These are phyloP conservation scores for Xanthia icteritia DNA, from an alignment of 2,888 invertebrate species.

Conservation along the genomic window DNA sequence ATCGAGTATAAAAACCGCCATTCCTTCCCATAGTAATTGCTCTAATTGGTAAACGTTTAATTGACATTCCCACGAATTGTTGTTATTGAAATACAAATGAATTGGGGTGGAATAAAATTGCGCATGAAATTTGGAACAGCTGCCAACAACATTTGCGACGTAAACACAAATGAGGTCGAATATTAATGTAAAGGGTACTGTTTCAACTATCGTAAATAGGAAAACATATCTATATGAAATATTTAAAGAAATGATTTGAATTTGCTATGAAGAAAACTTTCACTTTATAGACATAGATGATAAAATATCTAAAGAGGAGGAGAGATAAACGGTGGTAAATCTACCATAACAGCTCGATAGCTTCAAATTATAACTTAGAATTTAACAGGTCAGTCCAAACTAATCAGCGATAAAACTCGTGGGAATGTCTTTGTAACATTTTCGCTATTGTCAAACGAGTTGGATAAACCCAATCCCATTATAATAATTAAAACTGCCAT, in stretches of 20 bases:
- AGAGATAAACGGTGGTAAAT: background rate
- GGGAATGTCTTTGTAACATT: background rate
- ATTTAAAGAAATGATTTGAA: background rate
- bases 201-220: background rate
- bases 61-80: background rate
- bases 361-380: background rate
- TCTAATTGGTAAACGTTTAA: slow-evolving; percentile 16
- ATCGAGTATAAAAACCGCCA: slow-evolving; percentile 6
- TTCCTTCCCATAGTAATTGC: slow-evolving; percentile 1
- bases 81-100: background rate
- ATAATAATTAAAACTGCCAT: slow-evolving; percentile 8
- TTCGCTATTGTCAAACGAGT: background rate
- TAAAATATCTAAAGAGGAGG: background rate
- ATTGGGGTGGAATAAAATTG: background rate
- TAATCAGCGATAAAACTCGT: background rate
- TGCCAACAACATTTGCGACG: background rate
- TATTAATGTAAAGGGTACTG: slow-evolving; percentile 5
- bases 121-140: background rate
- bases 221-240: background rate
- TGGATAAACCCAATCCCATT: slow-evolving; percentile 2
- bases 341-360: background rate
- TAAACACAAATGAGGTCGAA: slow-evolving; percentile 5
- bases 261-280: background rate
- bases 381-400: background rate
- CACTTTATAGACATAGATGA: background rate